Percentiles rank a stretch among this genome's conserved stretches.
Evolutionary conservation across 2,113 vertebrate species (phyloP).

Genomic region (Capreolus pygargus): DNA sequence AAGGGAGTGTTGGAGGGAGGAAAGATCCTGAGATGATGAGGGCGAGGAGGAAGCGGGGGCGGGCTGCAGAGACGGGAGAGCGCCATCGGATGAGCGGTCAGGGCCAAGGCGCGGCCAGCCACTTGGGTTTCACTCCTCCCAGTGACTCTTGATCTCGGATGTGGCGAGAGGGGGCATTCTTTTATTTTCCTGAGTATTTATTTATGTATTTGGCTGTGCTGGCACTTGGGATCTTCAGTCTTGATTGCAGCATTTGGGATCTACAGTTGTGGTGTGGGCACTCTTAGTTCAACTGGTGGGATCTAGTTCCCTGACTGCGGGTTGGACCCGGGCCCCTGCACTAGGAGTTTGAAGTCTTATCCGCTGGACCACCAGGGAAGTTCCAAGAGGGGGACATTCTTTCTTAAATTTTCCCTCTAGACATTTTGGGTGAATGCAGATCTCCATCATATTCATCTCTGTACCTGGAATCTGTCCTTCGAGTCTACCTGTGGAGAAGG

Average conservation of each 20-base stretch:
- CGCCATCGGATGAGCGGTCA: not conserved
- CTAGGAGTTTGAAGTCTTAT: not conserved
- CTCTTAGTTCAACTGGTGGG: not conserved
- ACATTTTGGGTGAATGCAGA: not conserved
- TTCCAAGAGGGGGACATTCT: not conserved
- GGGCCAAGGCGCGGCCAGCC: not conserved
- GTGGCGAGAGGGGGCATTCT: not conserved
- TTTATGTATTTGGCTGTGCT: not conserved
- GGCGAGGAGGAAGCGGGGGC: not conserved
- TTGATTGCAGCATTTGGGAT: not conserved
- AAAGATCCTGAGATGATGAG: not conserved
- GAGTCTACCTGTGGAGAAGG: not conserved
- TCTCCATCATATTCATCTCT: not conserved
- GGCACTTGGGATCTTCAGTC: not conserved
- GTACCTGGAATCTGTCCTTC: not conserved
- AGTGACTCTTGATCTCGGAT: not conserved
- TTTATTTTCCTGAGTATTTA: not conserved
- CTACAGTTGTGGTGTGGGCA: not conserved
- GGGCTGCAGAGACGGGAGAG: not conserved
- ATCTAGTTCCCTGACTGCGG: rapidly evolving
- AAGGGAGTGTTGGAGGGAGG: not conserved
- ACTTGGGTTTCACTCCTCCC: not conserved
- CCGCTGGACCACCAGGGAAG: not conserved
- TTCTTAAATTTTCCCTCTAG: not conserved
- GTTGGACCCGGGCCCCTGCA: rapidly evolving